Evolutionary conservation across 2,888 invertebrate species (phyloP), one percentile per base, ranked within the genome.

Genomic region (Zaprionus obscuricornis): DNA sequence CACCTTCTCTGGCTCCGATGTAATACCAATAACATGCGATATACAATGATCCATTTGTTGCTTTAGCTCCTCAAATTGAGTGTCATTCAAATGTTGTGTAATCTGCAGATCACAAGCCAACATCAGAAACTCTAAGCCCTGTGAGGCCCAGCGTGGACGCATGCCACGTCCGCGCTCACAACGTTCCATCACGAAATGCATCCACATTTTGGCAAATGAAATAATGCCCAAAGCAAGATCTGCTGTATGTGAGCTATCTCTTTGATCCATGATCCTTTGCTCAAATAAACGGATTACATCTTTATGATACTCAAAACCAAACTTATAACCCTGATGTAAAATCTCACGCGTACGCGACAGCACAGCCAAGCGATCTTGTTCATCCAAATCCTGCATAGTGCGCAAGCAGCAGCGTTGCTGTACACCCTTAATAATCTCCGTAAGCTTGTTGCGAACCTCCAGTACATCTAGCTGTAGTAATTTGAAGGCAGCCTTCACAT

Each of bases 111-210:
- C 96, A 85, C 96, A 96, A 0, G 96, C 95, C 31, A 94, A 92
- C 89, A 95, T 94, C 1, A 98, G 91, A 89, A 96, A 97, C 85
- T 97, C 97, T 46, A 97, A 88, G 0, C 97, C 97, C 87, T 96
- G 96, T 85, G 94, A 94, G 2, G 97, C 97, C 97, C 97, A 97
- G 85, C 97, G 91, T 0, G 96, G 96, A 14, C 96, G 90, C 71
- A 95, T 91, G 0, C 96, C 96, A 3, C 96, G 91, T 0, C 96
- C 96, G 0, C 95, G 91, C 86, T 97, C 97, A 88, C 97, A 98
- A 10, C 95, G 92, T 82, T 94, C 94, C 67, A 93, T 92, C 1
- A 96, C 97, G 89, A 97, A 98, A 54, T 92, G 92, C 96, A 97
- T 97, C 98, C 98, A 98, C 87, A 95, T 93, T 74, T 93, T 92